Conservation (phyloP, 2,113 vertebrate genomes). For the Tupaia chinensis region DNA sequence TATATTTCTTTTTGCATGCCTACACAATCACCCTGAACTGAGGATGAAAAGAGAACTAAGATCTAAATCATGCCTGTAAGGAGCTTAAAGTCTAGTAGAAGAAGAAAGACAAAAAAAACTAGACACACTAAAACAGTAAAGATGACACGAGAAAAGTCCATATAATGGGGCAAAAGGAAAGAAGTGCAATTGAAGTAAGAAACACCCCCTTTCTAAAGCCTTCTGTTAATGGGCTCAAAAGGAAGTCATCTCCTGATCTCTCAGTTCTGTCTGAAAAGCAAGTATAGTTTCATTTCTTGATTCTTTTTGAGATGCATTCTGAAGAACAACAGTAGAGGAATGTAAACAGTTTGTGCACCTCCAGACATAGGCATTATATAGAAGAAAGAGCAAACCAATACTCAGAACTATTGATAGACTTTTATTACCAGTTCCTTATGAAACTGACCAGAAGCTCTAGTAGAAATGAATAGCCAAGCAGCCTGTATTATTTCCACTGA, state of each 20-base stretch:
- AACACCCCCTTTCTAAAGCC: background rate
- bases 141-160: background rate
- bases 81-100: background rate
- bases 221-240: background rate
- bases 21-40: background rate
- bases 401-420: background rate
- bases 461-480: background rate
- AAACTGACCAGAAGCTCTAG: background rate
- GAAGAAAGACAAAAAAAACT: background rate
- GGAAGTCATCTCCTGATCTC: background rate
- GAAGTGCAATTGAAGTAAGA: background rate
- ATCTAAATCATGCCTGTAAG: background rate
- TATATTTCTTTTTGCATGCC: background rate
- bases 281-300: background rate
- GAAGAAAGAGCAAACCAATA: background rate
- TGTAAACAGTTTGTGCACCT: background rate
- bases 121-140: background rate
- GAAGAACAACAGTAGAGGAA: background rate
- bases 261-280: slow-evolving; percentile 25
- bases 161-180: background rate
- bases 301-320: background rate
- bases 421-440: background rate
- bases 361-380: background rate
- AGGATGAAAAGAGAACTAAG: slow-evolving; percentile 9
- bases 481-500: background rate